Conservation (phyloP, 2,888 invertebrate species). For the Drosophila demipolita region DNA sequence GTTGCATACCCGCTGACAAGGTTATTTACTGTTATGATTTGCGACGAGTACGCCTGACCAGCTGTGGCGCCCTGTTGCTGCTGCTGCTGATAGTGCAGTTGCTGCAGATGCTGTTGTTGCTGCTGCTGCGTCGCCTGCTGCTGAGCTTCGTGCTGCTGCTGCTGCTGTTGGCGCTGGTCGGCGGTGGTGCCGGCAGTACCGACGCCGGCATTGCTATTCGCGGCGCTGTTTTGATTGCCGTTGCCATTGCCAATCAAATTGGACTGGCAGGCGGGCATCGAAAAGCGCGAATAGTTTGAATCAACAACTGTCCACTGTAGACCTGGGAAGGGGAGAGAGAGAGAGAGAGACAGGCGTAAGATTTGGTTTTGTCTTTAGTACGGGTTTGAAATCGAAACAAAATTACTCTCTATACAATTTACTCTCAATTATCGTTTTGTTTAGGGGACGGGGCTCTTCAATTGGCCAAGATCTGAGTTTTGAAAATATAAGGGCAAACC, state of each 20-base stretch:
- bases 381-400: conserved; percentile 55
- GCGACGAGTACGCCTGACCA: conserved; percentile 83
- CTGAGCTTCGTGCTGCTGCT: conserved; percentile 74
- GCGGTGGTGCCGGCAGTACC: conserved; percentile 73
- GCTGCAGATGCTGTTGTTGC: conserved; percentile 69
- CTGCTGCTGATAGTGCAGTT: conserved; percentile 74
- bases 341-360: conserved; percentile 79
- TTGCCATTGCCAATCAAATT: conserved; percentile 85
- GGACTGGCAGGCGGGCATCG: conserved; percentile 88
- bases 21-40: conserved; percentile 85
- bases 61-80: conserved; percentile 74
- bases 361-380: conserved; percentile 73
- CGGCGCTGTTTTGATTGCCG: conserved; percentile 82
- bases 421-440: conserved; percentile 43
- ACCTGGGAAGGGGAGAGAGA: conserved; percentile 89
- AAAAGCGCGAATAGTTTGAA: conserved; percentile 91
- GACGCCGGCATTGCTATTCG: conserved; percentile 72
- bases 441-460: conserved; percentile 37
- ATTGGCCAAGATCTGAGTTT: conserved; percentile 41
- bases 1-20: conserved; percentile 86
- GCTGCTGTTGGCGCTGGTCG: conserved; percentile 73
- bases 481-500: conserved; percentile 46
- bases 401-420: conserved; percentile 60
- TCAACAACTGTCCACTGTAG: conserved; percentile 95
- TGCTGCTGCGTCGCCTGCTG: conserved; percentile 80